phyloP scores from a whole-genome alignment of 92 coral and sea anemone species.

The Zoanthus sansibaricus region DNA sequence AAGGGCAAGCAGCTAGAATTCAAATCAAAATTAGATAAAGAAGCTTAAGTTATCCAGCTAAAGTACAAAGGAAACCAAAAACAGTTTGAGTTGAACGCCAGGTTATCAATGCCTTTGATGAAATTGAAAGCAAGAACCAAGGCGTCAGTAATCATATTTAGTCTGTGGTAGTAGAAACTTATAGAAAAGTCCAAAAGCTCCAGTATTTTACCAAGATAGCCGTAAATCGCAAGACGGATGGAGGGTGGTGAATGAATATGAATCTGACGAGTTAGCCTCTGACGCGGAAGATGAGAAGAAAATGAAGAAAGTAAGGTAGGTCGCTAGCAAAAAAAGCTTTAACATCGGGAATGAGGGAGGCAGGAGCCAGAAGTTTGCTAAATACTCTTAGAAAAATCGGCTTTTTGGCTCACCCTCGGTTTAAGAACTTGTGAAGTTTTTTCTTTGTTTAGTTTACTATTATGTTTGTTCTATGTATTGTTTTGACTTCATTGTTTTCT shows the following conservation, averaged over 20 bases:
- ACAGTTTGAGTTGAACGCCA: slow-evolving; percentile 54
- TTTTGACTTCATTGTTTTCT: no score
- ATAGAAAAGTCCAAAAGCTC: no score
- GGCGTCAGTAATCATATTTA: not conserved
- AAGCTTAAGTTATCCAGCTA: slow-evolving; percentile 27
- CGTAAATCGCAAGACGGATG: not conserved
- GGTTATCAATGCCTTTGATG: no score
- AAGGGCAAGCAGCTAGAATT: no score
- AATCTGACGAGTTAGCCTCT: no score
- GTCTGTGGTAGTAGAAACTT: not conserved
- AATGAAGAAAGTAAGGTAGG: not conserved
- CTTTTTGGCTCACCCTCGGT: no score
- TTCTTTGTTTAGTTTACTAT: no score
- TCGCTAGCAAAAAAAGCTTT: not conserved
- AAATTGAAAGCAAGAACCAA: no score
- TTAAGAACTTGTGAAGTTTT: no score
- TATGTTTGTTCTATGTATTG: no score
- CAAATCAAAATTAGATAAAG: no score
- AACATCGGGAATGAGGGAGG: not conserved
- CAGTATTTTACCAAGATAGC: no score
- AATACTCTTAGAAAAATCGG: not conserved
- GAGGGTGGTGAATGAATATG: not conserved
- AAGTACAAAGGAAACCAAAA: slow-evolving; percentile 45
- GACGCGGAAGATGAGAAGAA: not conserved
- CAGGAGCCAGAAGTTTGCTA: slow-evolving; percentile 1